Conservation (phyloP, 2,888 invertebrate genomes). For the Lobophora halterata region DNA sequence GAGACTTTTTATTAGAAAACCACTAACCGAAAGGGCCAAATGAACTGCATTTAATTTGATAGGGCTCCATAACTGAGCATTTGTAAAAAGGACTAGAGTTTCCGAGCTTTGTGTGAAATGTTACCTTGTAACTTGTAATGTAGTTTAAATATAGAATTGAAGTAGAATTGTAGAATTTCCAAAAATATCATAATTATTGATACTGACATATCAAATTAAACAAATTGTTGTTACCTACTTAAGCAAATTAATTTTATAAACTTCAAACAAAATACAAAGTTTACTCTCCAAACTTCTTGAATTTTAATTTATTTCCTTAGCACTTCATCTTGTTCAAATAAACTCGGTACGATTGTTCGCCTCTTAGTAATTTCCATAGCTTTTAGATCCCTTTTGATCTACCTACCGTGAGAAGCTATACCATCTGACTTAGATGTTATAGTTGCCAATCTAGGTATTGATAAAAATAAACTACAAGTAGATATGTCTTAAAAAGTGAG, state of each 20-base stretch:
- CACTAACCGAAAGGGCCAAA: constrained; percentile 42
- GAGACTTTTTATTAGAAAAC: constrained; percentile 48
- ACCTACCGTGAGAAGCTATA: too few species aligned
- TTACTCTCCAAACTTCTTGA: constrained; percentile 21
- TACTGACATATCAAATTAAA: constrained; percentile 14
- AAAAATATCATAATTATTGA: too few species aligned
- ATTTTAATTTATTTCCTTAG: constrained; percentile 26
- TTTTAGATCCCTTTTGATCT: constrained; percentile 6
- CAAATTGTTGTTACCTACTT: too few species aligned
- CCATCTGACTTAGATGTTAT: too few species aligned
- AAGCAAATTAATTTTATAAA: constrained; percentile 24
- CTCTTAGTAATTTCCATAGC: constrained; percentile 13
- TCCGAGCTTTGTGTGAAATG: too few species aligned
- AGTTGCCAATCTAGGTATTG: too few species aligned
- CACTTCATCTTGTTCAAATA: constrained; percentile 25
- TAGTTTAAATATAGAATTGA: too few species aligned
- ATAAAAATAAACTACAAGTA: too few species aligned
- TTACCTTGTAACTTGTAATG: too few species aligned
- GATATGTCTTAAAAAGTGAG: constrained; percentile 9
- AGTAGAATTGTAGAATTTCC: too few species aligned
- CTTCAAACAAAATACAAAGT: constrained; percentile 24
- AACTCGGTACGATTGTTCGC: constrained; percentile 21
- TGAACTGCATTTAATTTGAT: constrained; percentile 56
- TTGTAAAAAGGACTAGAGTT: constrained; percentile 48
- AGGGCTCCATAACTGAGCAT: constrained; percentile 49